A percentile compares a stretch with the other conserved stretches of the same genome.
Evolutionary conservation across 1,140 invertebrate genomes (phyloP).

Genomic region (Heliconius himera): DNA sequence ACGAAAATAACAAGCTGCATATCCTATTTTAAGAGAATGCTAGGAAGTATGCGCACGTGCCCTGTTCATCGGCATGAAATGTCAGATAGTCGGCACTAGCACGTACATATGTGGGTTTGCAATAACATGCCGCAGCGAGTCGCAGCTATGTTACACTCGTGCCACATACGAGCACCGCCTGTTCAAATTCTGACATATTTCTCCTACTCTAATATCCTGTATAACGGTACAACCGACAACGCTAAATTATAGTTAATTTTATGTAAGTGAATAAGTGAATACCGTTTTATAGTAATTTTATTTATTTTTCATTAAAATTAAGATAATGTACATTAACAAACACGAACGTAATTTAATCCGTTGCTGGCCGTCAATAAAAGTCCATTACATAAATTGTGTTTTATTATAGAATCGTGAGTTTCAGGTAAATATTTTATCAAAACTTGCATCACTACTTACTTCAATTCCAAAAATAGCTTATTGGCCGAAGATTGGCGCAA

Average conservation of each 20-base stretch:
- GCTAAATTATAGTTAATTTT: not conserved
- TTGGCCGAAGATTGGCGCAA: conserved; percentile 62
- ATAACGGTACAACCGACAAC: conserved; percentile 8
- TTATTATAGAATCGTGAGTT: not conserved
- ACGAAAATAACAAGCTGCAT: conserved; percentile 41
- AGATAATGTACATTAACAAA: no score
- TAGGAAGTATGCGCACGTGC: conserved; percentile 65
- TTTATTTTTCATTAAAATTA: not conserved
- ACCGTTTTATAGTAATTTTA: not conserved
- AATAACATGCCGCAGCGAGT: conserved; percentile 80
- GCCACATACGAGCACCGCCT: conserved; percentile 66
- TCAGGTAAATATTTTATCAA: conserved; percentile 27
- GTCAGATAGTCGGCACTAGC: conserved; percentile 73
- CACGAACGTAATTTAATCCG: no score
- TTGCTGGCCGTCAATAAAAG: not conserved
- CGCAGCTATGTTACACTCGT: conserved; percentile 75
- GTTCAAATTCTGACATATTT: conserved; percentile 77
- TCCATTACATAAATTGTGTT: not conserved
- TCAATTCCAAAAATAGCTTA: conserved; percentile 68
- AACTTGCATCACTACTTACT: conserved; percentile 46
- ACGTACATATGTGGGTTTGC: conserved; percentile 78
- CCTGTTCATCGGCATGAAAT: conserved; percentile 78
- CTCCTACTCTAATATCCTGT: conserved; percentile 61
- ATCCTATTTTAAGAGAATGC: conserved; percentile 50
- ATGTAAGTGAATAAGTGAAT: not conserved